phyloP scores from a whole-genome alignment of 2,797 vertebrate species.

The Antennarius maculatus region DNA sequence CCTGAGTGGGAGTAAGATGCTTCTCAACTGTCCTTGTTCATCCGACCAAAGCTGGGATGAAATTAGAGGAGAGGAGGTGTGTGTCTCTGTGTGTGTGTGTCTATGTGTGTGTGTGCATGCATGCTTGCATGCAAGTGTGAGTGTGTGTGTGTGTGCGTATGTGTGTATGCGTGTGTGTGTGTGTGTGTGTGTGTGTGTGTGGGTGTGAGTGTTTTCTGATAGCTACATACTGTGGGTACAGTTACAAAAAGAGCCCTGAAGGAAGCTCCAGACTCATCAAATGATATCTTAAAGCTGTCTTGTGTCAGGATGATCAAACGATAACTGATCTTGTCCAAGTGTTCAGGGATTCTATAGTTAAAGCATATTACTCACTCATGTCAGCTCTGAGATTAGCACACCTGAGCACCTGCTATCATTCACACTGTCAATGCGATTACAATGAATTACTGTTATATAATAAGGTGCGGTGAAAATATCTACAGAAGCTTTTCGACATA shows the following conservation, averaged over 20 bases:
- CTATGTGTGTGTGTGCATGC: slow-evolving; percentile 27
- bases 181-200: slow-evolving; percentile 25
- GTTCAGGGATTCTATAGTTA: slow-evolving; percentile 23
- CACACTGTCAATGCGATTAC: slow-evolving; percentile 26
- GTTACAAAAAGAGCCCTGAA: slow-evolving; percentile 46
- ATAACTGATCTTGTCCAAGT: slow-evolving; percentile 31
- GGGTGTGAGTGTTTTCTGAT: slow-evolving; percentile 13
- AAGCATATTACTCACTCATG: slow-evolving; percentile 14
- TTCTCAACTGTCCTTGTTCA: slow-evolving; percentile 71
- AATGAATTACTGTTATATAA: slow-evolving; percentile 13
- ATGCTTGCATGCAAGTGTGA: too few relatives aligned
- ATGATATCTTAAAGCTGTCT: slow-evolving; percentile 46
- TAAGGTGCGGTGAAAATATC: slow-evolving; percentile 11
- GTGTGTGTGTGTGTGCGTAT: slow-evolving; percentile 30
- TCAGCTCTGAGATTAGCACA: slow-evolving; percentile 26
- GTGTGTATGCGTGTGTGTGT: slow-evolving; percentile 21
- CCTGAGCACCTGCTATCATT: slow-evolving; percentile 21
- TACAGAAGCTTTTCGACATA: slow-evolving; percentile 1
- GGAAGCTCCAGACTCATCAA: slow-evolving; percentile 45
- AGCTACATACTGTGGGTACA: slow-evolving; percentile 24
- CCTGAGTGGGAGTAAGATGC: slow-evolving; percentile 64
- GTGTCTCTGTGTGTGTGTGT: slow-evolving; percentile 15
- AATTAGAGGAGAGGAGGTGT: slow-evolving; percentile 62
- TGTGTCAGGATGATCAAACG: slow-evolving; percentile 48
- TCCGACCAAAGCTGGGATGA: slow-evolving; percentile 62